Conservation (phyloP, 2,888 invertebrate species). For the Barypeithes pellucidus region DNA sequence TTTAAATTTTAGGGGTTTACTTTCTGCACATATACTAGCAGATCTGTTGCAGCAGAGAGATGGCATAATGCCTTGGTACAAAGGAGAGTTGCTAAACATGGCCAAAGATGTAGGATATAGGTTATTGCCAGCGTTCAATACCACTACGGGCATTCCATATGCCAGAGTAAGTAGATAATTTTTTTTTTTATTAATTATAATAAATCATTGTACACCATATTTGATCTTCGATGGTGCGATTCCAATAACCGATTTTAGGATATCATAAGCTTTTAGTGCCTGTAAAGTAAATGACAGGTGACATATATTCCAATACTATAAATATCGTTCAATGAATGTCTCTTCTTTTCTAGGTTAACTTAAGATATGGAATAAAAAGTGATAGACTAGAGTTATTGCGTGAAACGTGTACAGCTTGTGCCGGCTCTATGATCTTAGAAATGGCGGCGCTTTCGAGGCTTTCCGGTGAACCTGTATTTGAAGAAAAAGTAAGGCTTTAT, state of each 20-base stretch:
- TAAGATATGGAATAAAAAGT: conserved; percentile 87
- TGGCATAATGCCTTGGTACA: conserved; percentile 86
- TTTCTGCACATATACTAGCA: conserved; percentile 94
- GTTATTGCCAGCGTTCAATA: conserved; percentile 97
- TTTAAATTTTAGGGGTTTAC: conserved; percentile 80
- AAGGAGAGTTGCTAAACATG: conserved; percentile 89
- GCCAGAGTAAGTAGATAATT: conserved; percentile 80
- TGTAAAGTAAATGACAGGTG: no score
- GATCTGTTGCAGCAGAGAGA: conserved; percentile 85
- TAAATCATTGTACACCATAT: no score
- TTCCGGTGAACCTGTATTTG: conserved; percentile 93
- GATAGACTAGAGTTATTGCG: conserved; percentile 82
- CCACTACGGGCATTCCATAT: conserved; percentile 97
- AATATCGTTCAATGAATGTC: no score
- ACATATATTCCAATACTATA: no score
- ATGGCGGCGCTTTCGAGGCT: conserved; percentile 96
- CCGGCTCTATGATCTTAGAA: conserved; percentile 97
- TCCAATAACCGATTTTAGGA: no score
- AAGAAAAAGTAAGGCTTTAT: conserved; percentile 85
- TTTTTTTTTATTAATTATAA: conserved; percentile 8
- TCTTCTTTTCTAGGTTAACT: conserved; percentile 79
- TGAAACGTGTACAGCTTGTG: conserved; percentile 98
- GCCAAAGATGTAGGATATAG: conserved; percentile 95
- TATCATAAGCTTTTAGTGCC: no score
- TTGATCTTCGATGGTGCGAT: no score